Conservation (phyloP, 2,797 vertebrate genomes). For the Syngnathus rostellatus region DNA sequence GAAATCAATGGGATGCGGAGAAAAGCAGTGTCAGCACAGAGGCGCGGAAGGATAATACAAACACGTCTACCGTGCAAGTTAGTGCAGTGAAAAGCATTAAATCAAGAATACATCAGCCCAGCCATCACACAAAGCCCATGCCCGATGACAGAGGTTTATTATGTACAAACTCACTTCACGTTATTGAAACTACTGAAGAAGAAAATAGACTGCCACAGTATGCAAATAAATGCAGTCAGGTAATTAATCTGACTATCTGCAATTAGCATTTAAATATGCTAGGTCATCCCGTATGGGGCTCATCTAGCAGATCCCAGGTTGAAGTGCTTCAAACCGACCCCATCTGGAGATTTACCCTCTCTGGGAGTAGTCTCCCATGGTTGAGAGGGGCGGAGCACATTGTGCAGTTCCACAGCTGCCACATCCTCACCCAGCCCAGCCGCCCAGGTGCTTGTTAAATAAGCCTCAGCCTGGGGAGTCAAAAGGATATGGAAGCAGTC, state of each 20-base stretch:
- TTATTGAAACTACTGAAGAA: not conserved
- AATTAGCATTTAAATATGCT: slow-evolving; percentile 61
- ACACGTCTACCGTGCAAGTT: slow-evolving; percentile 40
- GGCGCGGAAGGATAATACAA: slow-evolving; percentile 45
- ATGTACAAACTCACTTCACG: not conserved
- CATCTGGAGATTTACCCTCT: slow-evolving; percentile 63
- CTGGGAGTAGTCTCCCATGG: slow-evolving; percentile 59
- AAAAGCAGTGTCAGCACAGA: slow-evolving; percentile 67
- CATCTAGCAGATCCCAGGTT: slow-evolving; percentile 46
- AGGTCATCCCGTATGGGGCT: slow-evolving; percentile 47
- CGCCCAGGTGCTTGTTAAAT: slow-evolving; percentile 59
- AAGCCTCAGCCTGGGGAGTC: slow-evolving; percentile 46
- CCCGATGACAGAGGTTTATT: slow-evolving; percentile 30
- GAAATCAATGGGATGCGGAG: slow-evolving; percentile 69
- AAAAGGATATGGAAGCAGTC: slow-evolving; percentile 51
- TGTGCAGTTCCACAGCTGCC: slow-evolving; percentile 52
- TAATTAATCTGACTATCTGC: slow-evolving; percentile 54
- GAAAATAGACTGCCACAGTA: slow-evolving; percentile 21
- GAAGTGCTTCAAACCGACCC: slow-evolving; percentile 61
- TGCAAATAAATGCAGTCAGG: slow-evolving; percentile 44
- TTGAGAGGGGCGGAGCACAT: slow-evolving; percentile 46
- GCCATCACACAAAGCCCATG: slow-evolving; percentile 31
- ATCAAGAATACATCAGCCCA: slow-evolving; percentile 40
- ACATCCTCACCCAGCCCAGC: slow-evolving; percentile 43
- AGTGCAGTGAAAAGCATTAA: slow-evolving; percentile 31